A percentile compares a stretch with the other conserved stretches of the same genome.
These are phyloP conservation scores for Xestia xanthographa DNA, from an alignment of 2,888 invertebrate species.

Conservation along the genomic window DNA sequence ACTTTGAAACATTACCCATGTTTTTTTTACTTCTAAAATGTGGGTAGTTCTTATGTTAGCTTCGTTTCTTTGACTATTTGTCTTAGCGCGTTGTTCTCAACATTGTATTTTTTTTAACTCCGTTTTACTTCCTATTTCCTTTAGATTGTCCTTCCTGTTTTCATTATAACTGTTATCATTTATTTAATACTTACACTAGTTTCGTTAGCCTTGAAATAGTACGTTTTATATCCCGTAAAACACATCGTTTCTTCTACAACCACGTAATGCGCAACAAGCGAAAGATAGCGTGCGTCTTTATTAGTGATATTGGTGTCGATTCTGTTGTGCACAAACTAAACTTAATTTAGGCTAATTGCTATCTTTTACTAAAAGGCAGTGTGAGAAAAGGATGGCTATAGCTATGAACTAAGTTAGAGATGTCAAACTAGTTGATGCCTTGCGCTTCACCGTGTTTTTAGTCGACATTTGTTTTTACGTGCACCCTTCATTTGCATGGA, in stretches of 20 bases:
- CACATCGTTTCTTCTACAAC: neutral
- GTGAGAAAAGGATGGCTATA: no score
- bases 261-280: conserved; percentile 29
- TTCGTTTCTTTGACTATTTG: neutral
- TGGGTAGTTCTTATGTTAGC: conserved; percentile 26
- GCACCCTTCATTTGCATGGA: no score
- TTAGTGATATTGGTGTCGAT: no score
- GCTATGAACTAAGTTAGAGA: no score
- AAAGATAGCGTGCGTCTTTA: conserved; percentile 7
- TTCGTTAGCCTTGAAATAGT: neutral
- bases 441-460: no score
- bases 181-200: neutral
- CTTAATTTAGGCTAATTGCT: no score
- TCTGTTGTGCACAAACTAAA: no score
- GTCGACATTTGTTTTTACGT: no score
- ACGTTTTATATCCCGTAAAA: neutral
- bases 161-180: no score
- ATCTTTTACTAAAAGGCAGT: no score
- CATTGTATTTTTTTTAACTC: neutral
- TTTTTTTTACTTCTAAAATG: conserved; percentile 27
- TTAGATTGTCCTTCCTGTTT: neutral
- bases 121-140: neutral
- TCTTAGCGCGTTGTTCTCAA: neutral
- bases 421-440: no score
- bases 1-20: conserved; percentile 24